Percentiles rank a stretch among this genome's conserved stretches.
phyloP scores from a whole-genome alignment of 2,797 vertebrate species.

The Loriculus beryllinus region DNA sequence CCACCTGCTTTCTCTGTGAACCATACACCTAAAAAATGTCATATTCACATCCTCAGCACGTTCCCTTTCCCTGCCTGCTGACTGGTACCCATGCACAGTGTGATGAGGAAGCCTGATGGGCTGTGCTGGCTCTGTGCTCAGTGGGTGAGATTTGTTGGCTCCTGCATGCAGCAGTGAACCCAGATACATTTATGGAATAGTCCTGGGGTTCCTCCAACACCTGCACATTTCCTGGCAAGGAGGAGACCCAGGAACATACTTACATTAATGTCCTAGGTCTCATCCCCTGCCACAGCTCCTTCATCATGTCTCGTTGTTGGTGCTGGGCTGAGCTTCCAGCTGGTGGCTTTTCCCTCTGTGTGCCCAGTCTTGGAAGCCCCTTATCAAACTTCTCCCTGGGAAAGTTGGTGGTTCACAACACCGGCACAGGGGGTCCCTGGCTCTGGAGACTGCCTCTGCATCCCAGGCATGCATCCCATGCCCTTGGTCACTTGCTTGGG shows the following conservation, averaged over 20 bases:
- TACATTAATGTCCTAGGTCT: neutral
- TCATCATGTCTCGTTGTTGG: neutral
- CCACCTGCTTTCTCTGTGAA: neutral
- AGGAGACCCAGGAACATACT: neutral
- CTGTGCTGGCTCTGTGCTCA: neutral
- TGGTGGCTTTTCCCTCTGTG: neutral
- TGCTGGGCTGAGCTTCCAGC: neutral
- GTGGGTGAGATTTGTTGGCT: neutral
- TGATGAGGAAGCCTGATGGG: neutral
- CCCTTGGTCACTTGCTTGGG: rapidly evolving
- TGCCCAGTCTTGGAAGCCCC: neutral
- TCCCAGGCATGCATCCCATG: neutral
- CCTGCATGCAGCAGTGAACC: neutral
- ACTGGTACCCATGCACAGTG: neutral
- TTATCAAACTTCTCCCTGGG: neutral
- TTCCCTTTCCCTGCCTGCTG: neutral
- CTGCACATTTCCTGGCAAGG: neutral
- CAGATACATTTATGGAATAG: neutral
- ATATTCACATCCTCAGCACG: neutral
- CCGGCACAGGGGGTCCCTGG: neutral
- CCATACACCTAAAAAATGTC: neutral
- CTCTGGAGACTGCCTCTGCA: neutral
- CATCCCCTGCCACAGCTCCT: neutral
- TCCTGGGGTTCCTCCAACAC: neutral
- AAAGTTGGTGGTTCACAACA: neutral